Base-by-base conservation (phyloP, 2,113 vertebrate species). In the Sporophila hypoxantha region DNA sequence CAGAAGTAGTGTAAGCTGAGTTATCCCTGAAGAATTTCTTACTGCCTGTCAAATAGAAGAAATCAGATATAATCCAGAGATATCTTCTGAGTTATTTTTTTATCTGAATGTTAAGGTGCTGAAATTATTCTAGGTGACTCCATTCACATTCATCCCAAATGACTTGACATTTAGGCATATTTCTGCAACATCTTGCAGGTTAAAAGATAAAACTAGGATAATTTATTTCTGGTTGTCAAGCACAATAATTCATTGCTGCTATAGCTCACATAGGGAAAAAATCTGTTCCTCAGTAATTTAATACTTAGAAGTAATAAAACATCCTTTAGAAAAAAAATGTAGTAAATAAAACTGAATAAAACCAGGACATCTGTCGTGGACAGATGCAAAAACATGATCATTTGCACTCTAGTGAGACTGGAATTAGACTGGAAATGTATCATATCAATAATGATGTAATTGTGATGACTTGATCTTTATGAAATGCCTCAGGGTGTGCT, bases 151-250 rank as follows among this genome's bases (percentile, higher is more conserved):
- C 90, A 44, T 37, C 21, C 30, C 71, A 77, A 84, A 52, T 50
- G 37, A 17, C n/a, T 79, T 92, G 88, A 60, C 73, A 92, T 74
- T 92, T 94, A 76, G 76, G 56, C 17, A 55, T 79, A 74, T 82
- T 78, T 44, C 65, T 80, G 42, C 37, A 89, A 52, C 56, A 66
- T 49, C 41, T 60, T 71, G 47, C 30, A 85, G 86, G 83, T 89
- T 69, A 88, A 68, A 94, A 75, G 37, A 47, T 62, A 85, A 87
- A 88, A 79, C 2, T 25, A 65, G 60, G 65, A 57, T 79, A 46
- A 89, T 85, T 83, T 91, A 46, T 80, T 92, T 91, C 56, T 89
- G 29, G 25, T 34, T 89, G 60, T 85, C 80, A 89, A 50, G 65
- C 9, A 22, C 10, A 52, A 67, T 68, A 80, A 64, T 83, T 81